Percentiles rank a stretch among this genome's conserved stretches.
These are phyloP conservation scores for Microdon myrmicae DNA, from an alignment of 2,888 invertebrate species.

Conservation along the genomic window DNA sequence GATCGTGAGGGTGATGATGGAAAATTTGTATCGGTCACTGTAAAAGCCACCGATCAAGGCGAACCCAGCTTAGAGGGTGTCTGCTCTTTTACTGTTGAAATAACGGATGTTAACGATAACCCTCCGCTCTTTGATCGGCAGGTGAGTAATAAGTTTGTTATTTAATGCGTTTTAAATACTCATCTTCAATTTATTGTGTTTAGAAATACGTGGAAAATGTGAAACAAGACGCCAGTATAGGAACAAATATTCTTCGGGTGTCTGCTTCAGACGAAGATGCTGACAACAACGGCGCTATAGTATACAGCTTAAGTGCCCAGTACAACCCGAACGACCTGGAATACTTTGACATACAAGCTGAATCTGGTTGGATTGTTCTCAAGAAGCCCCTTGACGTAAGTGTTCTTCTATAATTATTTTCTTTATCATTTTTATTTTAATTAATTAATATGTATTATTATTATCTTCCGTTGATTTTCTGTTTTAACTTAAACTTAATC, in stretches of 20 bases:
- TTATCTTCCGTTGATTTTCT: slow-evolving; percentile 2
- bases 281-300: slow-evolving; percentile 94
- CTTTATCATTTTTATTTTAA: slow-evolving; percentile 6
- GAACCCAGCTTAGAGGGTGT: slow-evolving; percentile 97
- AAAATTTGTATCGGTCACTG: slow-evolving; percentile 94
- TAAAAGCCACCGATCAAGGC: slow-evolving; percentile 99
- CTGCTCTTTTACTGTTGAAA: slow-evolving; percentile 97
- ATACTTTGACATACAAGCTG: slow-evolving; percentile 96
- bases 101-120: slow-evolving; percentile 97
- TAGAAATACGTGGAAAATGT: slow-evolving; percentile 98
- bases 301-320: slow-evolving; percentile 89
- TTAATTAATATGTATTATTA: slow-evolving; percentile 4
- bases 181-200: slow-evolving; percentile 61
- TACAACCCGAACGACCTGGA: slow-evolving; percentile 90
- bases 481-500: slow-evolving; percentile 46
- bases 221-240: slow-evolving; percentile 95
- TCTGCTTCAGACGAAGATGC: slow-evolving; percentile 98
- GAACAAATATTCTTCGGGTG: slow-evolving; percentile 91
- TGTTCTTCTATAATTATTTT: slow-evolving; percentile 66
- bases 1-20: slow-evolving; percentile 97
- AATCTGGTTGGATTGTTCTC: slow-evolving; percentile 96
- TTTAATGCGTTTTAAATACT: neutral
- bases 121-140: slow-evolving; percentile 94
- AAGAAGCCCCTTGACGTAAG: slow-evolving; percentile 97
- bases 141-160: slow-evolving; percentile 70